Conservation (phyloP, 2,797 vertebrate genomes). For the Gastrophryne carolinensis region DNA sequence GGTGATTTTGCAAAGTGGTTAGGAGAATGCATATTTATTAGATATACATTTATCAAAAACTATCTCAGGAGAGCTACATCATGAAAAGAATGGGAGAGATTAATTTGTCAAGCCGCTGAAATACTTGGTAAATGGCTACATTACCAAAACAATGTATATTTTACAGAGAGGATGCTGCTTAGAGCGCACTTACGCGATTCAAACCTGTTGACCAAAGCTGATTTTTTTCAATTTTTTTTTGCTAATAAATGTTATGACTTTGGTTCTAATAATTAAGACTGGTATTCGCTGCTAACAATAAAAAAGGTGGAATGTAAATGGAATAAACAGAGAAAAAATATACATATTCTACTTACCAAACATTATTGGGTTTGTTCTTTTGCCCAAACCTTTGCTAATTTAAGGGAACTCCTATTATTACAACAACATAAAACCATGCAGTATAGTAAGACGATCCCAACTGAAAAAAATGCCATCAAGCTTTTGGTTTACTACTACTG, state of each 20-base stretch:
- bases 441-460: no score
- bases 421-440: no score
- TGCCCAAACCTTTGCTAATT: no score
- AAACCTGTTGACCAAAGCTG: constrained; percentile 7
- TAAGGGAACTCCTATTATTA: no score
- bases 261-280: neutral
- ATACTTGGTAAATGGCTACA: constrained; percentile 50
- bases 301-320: no score
- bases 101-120: constrained; percentile 47
- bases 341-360: no score
- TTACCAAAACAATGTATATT: constrained; percentile 51
- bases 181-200: neutral
- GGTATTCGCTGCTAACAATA: no score
- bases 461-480: no score
- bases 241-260: neutral
- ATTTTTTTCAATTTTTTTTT: neutral
- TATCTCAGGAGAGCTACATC: constrained; percentile 50
- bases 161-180: constrained; percentile 19
- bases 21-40: constrained; percentile 51
- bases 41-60: constrained; percentile 52
- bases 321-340: no score
- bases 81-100: constrained; percentile 48
- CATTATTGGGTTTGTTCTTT: no score
- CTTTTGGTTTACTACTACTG: no score
- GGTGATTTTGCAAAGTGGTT: constrained; percentile 52